A percentile compares a stretch with the other conserved stretches of the same genome.
phyloP scores from a whole-genome alignment of 2,113 vertebrate species.

The Electrona antarctica region DNA sequence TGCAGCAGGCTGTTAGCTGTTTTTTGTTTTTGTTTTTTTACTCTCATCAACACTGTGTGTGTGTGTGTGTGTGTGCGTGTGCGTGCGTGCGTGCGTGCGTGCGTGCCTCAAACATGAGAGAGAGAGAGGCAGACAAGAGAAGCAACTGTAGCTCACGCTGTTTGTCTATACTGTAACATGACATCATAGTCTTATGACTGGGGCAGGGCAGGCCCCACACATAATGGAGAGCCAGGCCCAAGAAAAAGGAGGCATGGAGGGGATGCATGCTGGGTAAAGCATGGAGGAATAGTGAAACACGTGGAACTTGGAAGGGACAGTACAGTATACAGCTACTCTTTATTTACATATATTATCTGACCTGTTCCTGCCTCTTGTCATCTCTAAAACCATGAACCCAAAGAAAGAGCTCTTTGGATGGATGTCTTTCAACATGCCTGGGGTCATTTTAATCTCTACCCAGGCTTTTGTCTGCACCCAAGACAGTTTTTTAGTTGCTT shows the following conservation, averaged over 20 bases:
- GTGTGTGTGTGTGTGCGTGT: background rate
- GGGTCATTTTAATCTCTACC: too few species aligned
- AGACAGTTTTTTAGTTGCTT: too few species aligned
- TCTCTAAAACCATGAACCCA: too few species aligned
- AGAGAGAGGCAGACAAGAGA: constrained; percentile 15
- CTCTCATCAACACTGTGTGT: background rate
- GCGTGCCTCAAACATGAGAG: constrained; percentile 9
- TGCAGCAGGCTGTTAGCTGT: constrained; percentile 29
- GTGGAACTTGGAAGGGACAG: too few species aligned
- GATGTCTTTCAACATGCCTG: too few species aligned
- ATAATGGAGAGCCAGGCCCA: constrained; percentile 67
- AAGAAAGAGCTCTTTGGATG: too few species aligned
- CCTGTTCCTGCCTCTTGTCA: too few species aligned
- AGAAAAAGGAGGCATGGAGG: constrained; percentile 32
- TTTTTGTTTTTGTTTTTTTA: background rate
- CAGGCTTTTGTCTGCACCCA: too few species aligned
- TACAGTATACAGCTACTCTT: too few species aligned
- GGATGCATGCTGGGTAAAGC: constrained; percentile 35
- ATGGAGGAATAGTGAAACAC: constrained; percentile 14
- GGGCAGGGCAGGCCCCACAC: constrained; percentile 65
- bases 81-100: background rate
- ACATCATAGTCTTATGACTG: constrained; percentile 76
- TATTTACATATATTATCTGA: too few species aligned
- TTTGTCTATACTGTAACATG: constrained; percentile 66
- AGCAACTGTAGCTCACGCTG: constrained; percentile 65